Conservation (phyloP, 2,888 invertebrate genomes). For the Lydus trimaculatus region DNA sequence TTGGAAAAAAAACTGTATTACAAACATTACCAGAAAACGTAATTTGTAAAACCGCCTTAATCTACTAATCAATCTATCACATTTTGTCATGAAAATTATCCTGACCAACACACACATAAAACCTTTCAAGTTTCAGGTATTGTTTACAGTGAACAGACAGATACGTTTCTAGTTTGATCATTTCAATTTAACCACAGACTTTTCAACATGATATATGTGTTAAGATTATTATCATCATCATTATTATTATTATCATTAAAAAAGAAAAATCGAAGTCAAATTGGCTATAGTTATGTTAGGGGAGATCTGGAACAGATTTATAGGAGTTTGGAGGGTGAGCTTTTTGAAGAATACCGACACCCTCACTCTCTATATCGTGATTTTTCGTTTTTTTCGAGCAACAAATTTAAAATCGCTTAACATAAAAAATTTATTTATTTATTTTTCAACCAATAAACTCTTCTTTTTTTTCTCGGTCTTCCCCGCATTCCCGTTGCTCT, state of each 20-base stretch:
- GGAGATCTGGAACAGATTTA: conserved; percentile 42
- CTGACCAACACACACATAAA: conserved; percentile 18
- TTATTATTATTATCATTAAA: too few relatives aligned
- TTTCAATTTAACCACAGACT: conserved; percentile 32
- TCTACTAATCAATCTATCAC: conserved; percentile 57
- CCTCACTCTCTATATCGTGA: conserved; percentile 36
- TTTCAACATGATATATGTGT: conserved; percentile 34
- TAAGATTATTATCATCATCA: conserved; percentile 16
- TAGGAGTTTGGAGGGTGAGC: conserved; percentile 40
- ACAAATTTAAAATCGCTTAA: background rate
- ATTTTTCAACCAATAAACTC: background rate
- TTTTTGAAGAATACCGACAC: conserved; percentile 47
- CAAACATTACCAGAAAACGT: conserved; percentile 49
- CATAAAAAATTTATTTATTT: conserved; percentile 7
- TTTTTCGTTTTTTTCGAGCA: conserved; percentile 25
- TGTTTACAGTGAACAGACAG: conserved; percentile 36
- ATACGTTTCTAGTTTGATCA: conserved; percentile 10
- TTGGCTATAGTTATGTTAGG: conserved; percentile 49
- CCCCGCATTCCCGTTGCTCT: too few relatives aligned
- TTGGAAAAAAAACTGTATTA: conserved; percentile 31
- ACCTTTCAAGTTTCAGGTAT: conserved; percentile 30
- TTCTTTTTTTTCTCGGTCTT: background rate
- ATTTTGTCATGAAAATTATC: conserved; percentile 57
- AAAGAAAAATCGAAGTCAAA: conserved; percentile 48
- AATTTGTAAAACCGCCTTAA: conserved; percentile 47